Evolutionary conservation across 2,797 vertebrate species (phyloP).

Genomic region (Enoplosus armatus): DNA sequence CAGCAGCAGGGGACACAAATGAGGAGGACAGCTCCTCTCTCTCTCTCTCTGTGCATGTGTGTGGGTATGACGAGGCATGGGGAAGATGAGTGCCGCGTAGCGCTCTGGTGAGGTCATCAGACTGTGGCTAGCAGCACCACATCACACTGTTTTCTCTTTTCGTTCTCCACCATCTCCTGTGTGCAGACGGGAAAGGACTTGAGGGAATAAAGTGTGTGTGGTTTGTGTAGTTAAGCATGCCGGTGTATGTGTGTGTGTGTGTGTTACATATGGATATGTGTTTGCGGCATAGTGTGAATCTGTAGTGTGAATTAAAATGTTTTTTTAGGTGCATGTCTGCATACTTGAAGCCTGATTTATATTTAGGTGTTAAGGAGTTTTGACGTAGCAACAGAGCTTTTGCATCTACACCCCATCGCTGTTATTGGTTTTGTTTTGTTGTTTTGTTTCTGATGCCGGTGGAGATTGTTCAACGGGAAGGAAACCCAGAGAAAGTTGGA

Average conservation of each 20-base stretch:
- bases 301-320: slow-evolving; percentile 3
- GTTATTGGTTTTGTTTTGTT: background rate
- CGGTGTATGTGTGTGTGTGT: slow-evolving; percentile 16
- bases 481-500: background rate
- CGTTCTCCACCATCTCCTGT: slow-evolving; percentile 28
- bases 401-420: background rate
- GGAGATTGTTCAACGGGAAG: background rate
- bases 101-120: slow-evolving; percentile 74
- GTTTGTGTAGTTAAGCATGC: slow-evolving; percentile 2
- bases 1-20: slow-evolving; percentile 46
- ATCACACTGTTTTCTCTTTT: slow-evolving; percentile 51
- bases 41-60: slow-evolving; percentile 28
- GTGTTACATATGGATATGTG: slow-evolving; percentile 4
- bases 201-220: slow-evolving; percentile 8
- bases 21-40: slow-evolving; percentile 49
- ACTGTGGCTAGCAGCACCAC: slow-evolving; percentile 52
- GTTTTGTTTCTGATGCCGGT: too few species aligned
- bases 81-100: slow-evolving; percentile 54
- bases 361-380: background rate
- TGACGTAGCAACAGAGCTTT: background rate
- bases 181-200: slow-evolving; percentile 16
- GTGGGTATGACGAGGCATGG: slow-evolving; percentile 36
- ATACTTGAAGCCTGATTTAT: background rate
- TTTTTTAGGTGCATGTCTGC: slow-evolving; percentile 11
- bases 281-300: background rate